phyloP scores from a whole-genome alignment of 2,888 invertebrate genomes.

The Podotricha telesiphe region DNA sequence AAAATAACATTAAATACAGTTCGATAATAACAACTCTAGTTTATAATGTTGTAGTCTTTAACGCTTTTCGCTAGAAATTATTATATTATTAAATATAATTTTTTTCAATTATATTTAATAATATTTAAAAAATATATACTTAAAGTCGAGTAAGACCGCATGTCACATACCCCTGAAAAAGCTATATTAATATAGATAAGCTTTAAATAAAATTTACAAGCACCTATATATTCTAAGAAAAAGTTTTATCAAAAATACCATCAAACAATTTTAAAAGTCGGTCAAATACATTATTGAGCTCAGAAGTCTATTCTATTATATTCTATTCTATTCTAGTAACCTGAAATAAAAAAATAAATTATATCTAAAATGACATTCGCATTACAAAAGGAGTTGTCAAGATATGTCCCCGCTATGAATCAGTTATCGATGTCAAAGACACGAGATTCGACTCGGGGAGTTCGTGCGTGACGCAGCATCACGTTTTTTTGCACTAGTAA shows the following conservation, averaged over 20 bases:
- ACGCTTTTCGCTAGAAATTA: too few species aligned
- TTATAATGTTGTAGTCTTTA: too few species aligned
- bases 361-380: slow-evolving; percentile 29
- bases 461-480: slow-evolving; percentile 48
- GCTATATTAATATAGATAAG: too few species aligned
- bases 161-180: too few species aligned
- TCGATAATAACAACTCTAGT: too few species aligned
- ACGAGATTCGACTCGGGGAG: slow-evolving; percentile 39
- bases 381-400: slow-evolving; percentile 33
- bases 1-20: too few species aligned
- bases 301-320: background rate
- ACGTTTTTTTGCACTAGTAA: slow-evolving; percentile 42
- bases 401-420: slow-evolving; percentile 28
- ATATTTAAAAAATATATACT: too few species aligned
- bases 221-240: background rate
- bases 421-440: slow-evolving; percentile 47
- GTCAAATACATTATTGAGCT: background rate
- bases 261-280: slow-evolving; percentile 1
- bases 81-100: too few species aligned
- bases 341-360: slow-evolving; percentile 1
- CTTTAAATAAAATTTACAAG: background rate
- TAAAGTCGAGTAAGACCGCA: too few species aligned
- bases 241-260: background rate
- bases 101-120: too few species aligned
- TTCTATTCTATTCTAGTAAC: slow-evolving; percentile 2